A percentile compares a stretch with the other conserved stretches of the same genome.
These are phyloP conservation scores for Drosophila sp. DNA, from an alignment of 1,140 invertebrate genomes.

Conservation along the genomic window DNA sequence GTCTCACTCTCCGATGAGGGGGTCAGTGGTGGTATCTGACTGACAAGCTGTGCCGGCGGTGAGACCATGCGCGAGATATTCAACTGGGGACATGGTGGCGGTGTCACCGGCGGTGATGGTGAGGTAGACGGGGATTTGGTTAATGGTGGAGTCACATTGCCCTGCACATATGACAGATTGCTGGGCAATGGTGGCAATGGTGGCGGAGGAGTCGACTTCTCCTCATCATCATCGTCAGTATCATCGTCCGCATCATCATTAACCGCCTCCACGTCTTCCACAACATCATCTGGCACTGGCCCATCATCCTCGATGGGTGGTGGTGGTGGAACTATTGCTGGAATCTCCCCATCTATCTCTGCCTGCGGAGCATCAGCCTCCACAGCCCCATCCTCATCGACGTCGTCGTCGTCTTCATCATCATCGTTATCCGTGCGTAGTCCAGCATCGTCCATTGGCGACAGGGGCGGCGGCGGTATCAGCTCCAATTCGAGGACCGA, in stretches of 20 bases:
- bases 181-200: conserved; percentile 77
- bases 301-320: conserved; percentile 19
- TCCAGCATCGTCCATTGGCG: conserved; percentile 63
- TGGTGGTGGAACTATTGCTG: conserved; percentile 8
- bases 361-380: background rate
- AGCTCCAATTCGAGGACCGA: conserved; percentile 74
- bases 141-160: conserved; percentile 65
- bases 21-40: conserved; percentile 71
- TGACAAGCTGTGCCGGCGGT: conserved; percentile 67
- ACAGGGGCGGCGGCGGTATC: conserved; percentile 71
- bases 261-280: conserved; percentile 6
- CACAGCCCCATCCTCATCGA: conserved; percentile 52
- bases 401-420: conserved; percentile 61
- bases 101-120: conserved; percentile 75
- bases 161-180: conserved; percentile 75
- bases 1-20: conserved; percentile 78
- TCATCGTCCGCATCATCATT: conserved; percentile 27
- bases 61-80: conserved; percentile 70
- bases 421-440: conserved; percentile 61
- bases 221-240: conserved; percentile 51
- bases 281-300: conserved; percentile 12
- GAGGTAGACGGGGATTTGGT: conserved; percentile 78
- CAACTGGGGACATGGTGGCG: conserved; percentile 68
- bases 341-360: background rate
- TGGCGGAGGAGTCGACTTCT: conserved; percentile 74